These are phyloP conservation scores for Bergia sp. DNA, from an alignment of 92 coral and sea anemone genomes.

Conservation along the genomic window DNA sequence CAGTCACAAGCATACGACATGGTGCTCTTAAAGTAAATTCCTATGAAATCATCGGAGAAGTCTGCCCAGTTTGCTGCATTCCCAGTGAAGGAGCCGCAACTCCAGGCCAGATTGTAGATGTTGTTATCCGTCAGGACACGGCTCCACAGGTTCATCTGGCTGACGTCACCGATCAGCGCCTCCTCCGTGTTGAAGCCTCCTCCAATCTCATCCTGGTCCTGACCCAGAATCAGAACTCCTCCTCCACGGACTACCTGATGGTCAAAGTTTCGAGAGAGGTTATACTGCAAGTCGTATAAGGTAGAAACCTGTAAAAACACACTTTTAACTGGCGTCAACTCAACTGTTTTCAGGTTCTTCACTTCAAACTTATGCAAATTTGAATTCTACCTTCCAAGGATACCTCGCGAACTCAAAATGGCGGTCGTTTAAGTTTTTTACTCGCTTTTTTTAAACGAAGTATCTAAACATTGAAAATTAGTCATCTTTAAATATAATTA, in stretches of 20 bases:
- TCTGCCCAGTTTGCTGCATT: slow-evolving; percentile 85
- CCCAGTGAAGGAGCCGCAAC: slow-evolving; percentile 72
- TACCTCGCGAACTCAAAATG: too few relatives aligned
- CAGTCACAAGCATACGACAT: slow-evolving; percentile 77
- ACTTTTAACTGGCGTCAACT: too few relatives aligned
- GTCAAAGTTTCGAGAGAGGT: not conserved
- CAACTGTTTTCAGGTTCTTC: too few relatives aligned
- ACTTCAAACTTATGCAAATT: too few relatives aligned
- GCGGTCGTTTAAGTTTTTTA: too few relatives aligned
- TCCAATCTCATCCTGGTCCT: slow-evolving; percentile 81
- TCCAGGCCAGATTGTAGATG: slow-evolving; percentile 68
- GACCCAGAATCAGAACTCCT: slow-evolving; percentile 80
- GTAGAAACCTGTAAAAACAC: too few relatives aligned
- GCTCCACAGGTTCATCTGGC: slow-evolving; percentile 84
- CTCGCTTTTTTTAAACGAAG: too few relatives aligned
- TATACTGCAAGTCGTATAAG: not conserved
- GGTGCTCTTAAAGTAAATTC: slow-evolving; percentile 64
- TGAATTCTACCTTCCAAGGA: too few relatives aligned
- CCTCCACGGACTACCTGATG: slow-evolving; percentile 69
- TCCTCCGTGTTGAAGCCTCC: slow-evolving; percentile 87
- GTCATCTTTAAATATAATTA: too few relatives aligned
- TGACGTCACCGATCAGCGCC: slow-evolving; percentile 73
- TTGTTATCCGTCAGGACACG: slow-evolving; percentile 64
- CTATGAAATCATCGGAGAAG: slow-evolving; percentile 71
- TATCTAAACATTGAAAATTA: too few relatives aligned